Percentiles rank a stretch among this genome's conserved stretches.
phyloP scores from a whole-genome alignment of 1,140 invertebrate species.

The Proales similis region DNA sequence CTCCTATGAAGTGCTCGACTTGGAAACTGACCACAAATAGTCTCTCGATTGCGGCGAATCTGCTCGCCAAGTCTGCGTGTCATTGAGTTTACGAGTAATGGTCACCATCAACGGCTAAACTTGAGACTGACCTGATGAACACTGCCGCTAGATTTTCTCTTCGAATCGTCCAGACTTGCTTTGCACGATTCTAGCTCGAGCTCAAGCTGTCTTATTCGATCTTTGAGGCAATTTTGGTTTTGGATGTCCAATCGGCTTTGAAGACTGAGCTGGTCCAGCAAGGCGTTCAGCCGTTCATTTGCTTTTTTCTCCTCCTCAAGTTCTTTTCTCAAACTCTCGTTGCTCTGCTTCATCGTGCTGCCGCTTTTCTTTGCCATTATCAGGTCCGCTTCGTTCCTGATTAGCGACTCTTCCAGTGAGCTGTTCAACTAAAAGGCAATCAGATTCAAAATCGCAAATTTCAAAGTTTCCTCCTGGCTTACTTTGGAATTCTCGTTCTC shows the following conservation, averaged over 20 bases:
- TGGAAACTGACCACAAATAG: no score
- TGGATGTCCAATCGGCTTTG: slow-evolving; percentile 32
- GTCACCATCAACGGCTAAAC: no score
- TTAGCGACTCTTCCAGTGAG: slow-evolving; percentile 6
- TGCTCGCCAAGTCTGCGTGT: no score
- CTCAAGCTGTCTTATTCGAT: slow-evolving; percentile 25
- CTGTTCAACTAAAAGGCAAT: neutral
- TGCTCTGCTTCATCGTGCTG: slow-evolving; percentile 2
- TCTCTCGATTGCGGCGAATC: no score
- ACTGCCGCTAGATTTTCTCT: no score
- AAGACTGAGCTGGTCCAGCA: slow-evolving; percentile 20
- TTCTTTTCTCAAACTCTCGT: slow-evolving; percentile 17
- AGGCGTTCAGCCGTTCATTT: slow-evolving; percentile 1
- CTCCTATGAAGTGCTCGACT: no score
- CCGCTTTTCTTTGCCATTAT: slow-evolving; percentile 34
- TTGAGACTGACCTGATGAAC: no score
- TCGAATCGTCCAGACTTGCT: no score
- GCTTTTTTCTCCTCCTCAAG: slow-evolving; percentile 27
- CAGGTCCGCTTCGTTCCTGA: slow-evolving; percentile 20
- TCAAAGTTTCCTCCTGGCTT: neutral
- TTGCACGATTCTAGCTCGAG: neutral
- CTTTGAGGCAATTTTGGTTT: slow-evolving; percentile 18
- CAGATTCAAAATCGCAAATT: no score
- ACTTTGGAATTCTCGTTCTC: neutral
- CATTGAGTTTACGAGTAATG: no score